Base-by-base conservation (phyloP, 2,113 vertebrate genomes). In the Barbus barbus region DNA sequence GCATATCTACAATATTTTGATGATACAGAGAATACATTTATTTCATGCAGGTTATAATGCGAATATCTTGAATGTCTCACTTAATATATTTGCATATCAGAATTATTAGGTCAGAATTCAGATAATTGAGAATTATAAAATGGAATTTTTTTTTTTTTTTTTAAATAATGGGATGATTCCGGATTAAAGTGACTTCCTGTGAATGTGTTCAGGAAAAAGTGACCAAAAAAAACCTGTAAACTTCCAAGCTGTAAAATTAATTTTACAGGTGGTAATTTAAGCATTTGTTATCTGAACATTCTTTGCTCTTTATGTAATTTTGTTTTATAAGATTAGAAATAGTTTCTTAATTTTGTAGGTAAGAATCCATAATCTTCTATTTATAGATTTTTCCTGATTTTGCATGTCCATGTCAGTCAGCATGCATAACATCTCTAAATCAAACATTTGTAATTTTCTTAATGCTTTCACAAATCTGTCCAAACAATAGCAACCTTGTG, bases 141-240 rank as follows among this genome's bases (percentile, higher is more conserved):
- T 74, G 1, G 48, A 5, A n/a, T 72, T 5, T 44, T 3, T 72
- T 71, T 58, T n/a, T 58, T 3, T 58, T 58, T 16, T 58, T 1
- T 12, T 3, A 44, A 72, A 72, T n/a, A 0, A 24, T 13, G 38
- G 24, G 2, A 31, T 9, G 61, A 33, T 3, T 65, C 63, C 7
- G n/a, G n/a, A n/a, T n/a, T n/a, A n/a, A n/a, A n/a, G n/a, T 28
- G 24, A 51, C 22, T 53, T 33, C 9, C 48, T 13, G 18, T 53
- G 18, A 76, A 33, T 31, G 46, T 33, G 48, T 20, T 36, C 18
- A 24, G 75, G 31, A 78, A 58, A 76, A 46, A 33, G 73, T 76
- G 73, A n/a, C 18, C 24, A 51, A 76, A 75, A 36, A 28, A 8
- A 44, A 44, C 41, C n/a, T 78, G 13, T 60, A 60, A 78, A 78